Conservation (phyloP, 2,888 invertebrate genomes). For the Folsomia candida region DNA sequence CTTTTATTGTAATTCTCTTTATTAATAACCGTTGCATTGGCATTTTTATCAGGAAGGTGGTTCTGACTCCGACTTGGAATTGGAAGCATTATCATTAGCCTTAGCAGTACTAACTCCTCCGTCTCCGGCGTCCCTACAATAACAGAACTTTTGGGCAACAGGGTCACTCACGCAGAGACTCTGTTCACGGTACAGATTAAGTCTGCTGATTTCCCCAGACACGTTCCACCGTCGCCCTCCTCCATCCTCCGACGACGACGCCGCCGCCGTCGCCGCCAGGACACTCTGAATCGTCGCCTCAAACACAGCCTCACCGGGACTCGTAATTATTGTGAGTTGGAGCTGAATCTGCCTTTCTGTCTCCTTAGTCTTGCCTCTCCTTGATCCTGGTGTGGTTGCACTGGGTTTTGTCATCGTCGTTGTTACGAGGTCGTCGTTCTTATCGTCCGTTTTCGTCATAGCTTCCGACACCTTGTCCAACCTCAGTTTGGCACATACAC, state of each 20-base stretch:
- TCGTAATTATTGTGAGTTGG: slow-evolving; percentile 22
- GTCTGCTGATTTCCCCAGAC: slow-evolving; percentile 63
- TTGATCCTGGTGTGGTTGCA: neutral
- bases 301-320: slow-evolving; percentile 70
- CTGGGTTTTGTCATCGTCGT: no score
- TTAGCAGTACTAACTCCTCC: no score
- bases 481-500: slow-evolving; percentile 23
- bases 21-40: no score
- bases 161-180: slow-evolving; percentile 53
- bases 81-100: no score
- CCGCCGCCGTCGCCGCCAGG: no score
- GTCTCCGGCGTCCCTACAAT: slow-evolving; percentile 52
- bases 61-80: no score
- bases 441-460: slow-evolving; percentile 61
- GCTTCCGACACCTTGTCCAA: slow-evolving; percentile 59
- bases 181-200: slow-evolving; percentile 55
- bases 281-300: slow-evolving; percentile 80
- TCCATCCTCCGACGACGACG: neutral
- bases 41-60: no score
- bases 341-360: neutral
- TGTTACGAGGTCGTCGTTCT: slow-evolving; percentile 59
- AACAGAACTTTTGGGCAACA: slow-evolving; percentile 54
- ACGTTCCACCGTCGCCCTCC: slow-evolving; percentile 14
- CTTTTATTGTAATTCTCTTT: no score
- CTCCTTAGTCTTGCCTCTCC: neutral